Base-by-base conservation (phyloP, 1,140 invertebrate species). In the Armadillidium nasatum region DNA sequence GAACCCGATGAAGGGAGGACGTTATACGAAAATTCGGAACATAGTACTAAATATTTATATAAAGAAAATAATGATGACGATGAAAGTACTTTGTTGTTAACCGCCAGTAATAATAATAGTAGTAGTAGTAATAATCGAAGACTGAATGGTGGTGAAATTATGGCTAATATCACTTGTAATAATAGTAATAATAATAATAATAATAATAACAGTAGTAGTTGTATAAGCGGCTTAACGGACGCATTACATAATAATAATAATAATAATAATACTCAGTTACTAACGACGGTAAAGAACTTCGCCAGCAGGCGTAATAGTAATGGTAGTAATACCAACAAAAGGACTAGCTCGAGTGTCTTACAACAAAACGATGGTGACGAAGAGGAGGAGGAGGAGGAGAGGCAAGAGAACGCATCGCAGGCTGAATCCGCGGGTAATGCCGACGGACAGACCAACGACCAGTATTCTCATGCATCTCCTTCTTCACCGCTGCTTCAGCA, bases 81-180 rank as follows among this genome's bases (percentile, higher is more conserved):
- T 60, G 50, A 60, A 60, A 60, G 50, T 60, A 60, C 50, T 60
- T 60, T 60, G 19, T 15, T 15, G 11, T 60, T 60, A 60, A 60
- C 19, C 11, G 50, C 50, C 19, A 60, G 19, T 60, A 60, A 15
- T 60, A 60, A 60, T 60, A 60, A 19, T 60, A 7, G 7, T 60
- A 60, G 46, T 50, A 50, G 50, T 60, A 60, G 50, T 60, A 19
- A 19, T 60, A 60, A 19, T 60, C 50, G 50, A 13, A 15, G 11
- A 60, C 19, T 7, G 50, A 19, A 60, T 19, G 50, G 50, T 60
- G 11, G 33, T 33, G 33, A 33, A 33, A 33, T 33, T 33, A 33
- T 33, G 33, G 33, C 33, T 33, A 33, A 33, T 33, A 33, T 33
- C 33, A 33, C 33, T 33, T 33, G 33, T 33, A 33, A 6, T 33